phyloP scores from a whole-genome alignment of 2,113 vertebrate genomes.

The Saguinus imperator region DNA sequence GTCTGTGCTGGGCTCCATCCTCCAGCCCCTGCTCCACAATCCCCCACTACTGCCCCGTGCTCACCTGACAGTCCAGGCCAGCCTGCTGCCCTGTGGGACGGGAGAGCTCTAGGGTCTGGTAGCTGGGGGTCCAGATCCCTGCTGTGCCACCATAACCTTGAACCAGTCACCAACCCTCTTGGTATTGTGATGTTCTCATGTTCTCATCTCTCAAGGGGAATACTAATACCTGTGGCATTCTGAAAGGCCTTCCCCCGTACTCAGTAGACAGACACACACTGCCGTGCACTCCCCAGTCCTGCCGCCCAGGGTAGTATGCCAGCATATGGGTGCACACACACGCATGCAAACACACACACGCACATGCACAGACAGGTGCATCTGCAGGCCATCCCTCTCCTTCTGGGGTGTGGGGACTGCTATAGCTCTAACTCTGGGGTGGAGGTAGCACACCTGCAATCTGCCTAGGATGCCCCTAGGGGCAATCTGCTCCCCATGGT shows the following conservation, averaged over 20 bases:
- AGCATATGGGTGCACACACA: background rate
- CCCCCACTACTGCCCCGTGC: background rate
- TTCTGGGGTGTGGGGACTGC: background rate
- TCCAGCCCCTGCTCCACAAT: background rate
- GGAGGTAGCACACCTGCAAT: fast-evolving
- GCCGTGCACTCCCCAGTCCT: background rate
- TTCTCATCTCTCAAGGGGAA: background rate
- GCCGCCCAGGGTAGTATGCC: background rate
- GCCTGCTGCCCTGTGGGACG: background rate
- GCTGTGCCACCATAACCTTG: background rate
- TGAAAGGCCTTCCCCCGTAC: background rate
- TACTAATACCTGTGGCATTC: background rate
- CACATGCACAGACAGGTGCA: background rate
- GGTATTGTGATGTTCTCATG: background rate
- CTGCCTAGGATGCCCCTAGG: background rate
- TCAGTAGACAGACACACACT: background rate
- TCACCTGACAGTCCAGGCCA: background rate
- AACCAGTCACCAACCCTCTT: background rate
- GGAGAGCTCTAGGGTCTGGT: background rate
- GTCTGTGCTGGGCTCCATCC: fast-evolving
- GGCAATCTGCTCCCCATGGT: background rate
- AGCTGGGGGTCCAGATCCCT: background rate
- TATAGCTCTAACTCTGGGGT: background rate
- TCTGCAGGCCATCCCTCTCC: background rate
- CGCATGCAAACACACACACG: background rate